Evolutionary conservation across 1,140 invertebrate genomes (phyloP), one percentile per base, ranked within the genome.

Genomic region (Lepeophtheirus salmonis): DNA sequence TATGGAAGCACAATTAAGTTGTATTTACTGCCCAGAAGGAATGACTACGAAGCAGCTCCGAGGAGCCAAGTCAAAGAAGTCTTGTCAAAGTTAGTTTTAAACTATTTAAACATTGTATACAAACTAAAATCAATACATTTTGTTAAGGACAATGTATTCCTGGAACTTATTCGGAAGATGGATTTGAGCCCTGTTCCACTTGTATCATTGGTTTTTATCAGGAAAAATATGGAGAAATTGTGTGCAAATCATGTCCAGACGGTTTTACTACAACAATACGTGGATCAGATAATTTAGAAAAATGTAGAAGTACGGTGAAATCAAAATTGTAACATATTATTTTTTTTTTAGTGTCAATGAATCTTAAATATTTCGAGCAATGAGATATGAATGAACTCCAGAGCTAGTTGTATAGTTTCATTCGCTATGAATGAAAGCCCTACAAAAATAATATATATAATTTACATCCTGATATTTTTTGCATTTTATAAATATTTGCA

Each of bases 181-280:
- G 75, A 3, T 64, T 77, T n/a, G 74, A 75, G 62, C 67, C 76
- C 22, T 83, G 82, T 65, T 71, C 72, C 52, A 76, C 76, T 0
- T 83, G 82, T 66, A 68, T 70, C 1, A 64, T 76, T 26, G 80
- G 80, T 0, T 73, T 68, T 53, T 83, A 79, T 65, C 81, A 83
- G 66, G 67, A 76, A 1, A 62, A 74, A 12, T 78, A 78, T 64
- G 78, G 79, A 13, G 71, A 78, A 67, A 69, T 63, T 1, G 63
- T 66, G 16, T 83, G 81, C 66, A 55, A 71, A 1, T 52, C 67
- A 1, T 83, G 81, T 71, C 77, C 79, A 0, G 60, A 64, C 1
- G 73, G 72, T 21, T 73, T 68, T n/a, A 80, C 77, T 6, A 82
- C 80, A 0, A 67, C 63, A 63, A 67, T 67, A 62, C 67, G 76